phyloP scores from a whole-genome alignment of 2,888 invertebrate genomes.

The Pollenia labialis region DNA sequence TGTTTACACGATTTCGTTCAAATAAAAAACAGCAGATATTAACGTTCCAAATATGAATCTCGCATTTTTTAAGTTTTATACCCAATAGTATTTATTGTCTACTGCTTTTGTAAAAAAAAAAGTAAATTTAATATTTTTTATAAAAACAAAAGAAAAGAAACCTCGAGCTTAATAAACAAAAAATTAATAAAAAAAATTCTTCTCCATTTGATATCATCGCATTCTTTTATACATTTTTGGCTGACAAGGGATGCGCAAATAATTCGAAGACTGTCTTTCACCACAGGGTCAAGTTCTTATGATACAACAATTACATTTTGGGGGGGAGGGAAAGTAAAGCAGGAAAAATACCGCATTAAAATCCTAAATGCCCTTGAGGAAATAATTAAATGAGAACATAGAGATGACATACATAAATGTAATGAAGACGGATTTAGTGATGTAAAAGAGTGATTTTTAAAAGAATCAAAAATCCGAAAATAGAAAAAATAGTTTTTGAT shows the following conservation, averaged over 20 bases:
- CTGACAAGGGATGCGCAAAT: slow-evolving; percentile 24
- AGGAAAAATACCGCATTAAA: slow-evolving; percentile 2
- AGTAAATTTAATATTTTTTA: too few relatives aligned
- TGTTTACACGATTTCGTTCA: too few relatives aligned
- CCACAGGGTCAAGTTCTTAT: neutral
- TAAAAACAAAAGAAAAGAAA: too few relatives aligned
- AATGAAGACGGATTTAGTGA: neutral
- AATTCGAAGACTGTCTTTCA: slow-evolving; percentile 9
- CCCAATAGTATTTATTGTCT: too few relatives aligned
- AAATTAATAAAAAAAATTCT: neutral
- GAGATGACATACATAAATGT: neutral
- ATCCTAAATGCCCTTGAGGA: neutral
- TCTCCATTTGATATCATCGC: neutral
- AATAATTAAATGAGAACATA: neutral
- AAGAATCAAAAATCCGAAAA: too few relatives aligned
- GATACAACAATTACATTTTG: neutral
- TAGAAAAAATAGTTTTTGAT: too few relatives aligned
- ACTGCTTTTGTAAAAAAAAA: too few relatives aligned
- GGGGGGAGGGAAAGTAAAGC: neutral
- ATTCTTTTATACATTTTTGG: neutral
- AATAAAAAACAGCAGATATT: too few relatives aligned
- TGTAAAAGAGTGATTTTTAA: neutral
- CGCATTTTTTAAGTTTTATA: too few relatives aligned
- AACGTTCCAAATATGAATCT: too few relatives aligned
- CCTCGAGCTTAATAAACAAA: neutral